These are phyloP conservation scores for Protosalanx chinensis DNA, from an alignment of 2,797 vertebrate genomes.

Conservation along the genomic window DNA sequence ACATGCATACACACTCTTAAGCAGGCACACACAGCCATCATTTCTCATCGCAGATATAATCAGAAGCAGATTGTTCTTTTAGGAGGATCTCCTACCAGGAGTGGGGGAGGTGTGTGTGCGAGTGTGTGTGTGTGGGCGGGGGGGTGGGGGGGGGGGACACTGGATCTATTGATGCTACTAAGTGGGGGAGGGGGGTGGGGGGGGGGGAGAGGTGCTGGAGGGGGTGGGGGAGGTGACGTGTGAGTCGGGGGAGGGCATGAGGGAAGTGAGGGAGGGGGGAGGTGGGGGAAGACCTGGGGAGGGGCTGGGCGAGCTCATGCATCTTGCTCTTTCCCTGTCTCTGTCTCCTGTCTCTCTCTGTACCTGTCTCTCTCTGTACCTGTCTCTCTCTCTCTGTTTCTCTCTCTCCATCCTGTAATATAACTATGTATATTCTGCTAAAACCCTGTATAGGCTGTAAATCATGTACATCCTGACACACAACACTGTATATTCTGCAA, in stretches of 20 bases:
- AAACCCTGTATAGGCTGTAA: no score
- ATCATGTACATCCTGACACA: no score
- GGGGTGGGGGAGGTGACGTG: neutral
- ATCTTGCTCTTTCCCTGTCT: no score
- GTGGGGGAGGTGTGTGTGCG: slow-evolving; percentile 8
- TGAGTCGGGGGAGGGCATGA: neutral
- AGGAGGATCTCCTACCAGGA: slow-evolving; percentile 36
- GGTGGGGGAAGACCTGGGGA: neutral
- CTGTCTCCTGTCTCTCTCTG: no score
- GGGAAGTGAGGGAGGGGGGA: no score
- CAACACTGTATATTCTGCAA: no score
- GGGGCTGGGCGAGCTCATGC: neutral
- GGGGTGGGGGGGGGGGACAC: slow-evolving; percentile 27
- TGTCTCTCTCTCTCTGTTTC: no score
- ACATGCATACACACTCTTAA: neutral
- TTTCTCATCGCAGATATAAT: slow-evolving; percentile 43
- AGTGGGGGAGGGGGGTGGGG: slow-evolving; percentile 25
- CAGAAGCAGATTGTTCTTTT: slow-evolving; percentile 46
- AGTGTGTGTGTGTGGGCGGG: slow-evolving; percentile 2
- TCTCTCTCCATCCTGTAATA: no score
- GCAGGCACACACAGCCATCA: no score
- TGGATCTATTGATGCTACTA: slow-evolving; percentile 41
- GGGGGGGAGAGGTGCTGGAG: slow-evolving; percentile 15
- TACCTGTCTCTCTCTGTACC: no score
- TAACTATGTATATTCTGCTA: no score